A percentile compares a stretch with the other conserved stretches of the same genome.
Conservation (phyloP, 1,140 invertebrate genomes). For the Micrasema longulum region DNA sequence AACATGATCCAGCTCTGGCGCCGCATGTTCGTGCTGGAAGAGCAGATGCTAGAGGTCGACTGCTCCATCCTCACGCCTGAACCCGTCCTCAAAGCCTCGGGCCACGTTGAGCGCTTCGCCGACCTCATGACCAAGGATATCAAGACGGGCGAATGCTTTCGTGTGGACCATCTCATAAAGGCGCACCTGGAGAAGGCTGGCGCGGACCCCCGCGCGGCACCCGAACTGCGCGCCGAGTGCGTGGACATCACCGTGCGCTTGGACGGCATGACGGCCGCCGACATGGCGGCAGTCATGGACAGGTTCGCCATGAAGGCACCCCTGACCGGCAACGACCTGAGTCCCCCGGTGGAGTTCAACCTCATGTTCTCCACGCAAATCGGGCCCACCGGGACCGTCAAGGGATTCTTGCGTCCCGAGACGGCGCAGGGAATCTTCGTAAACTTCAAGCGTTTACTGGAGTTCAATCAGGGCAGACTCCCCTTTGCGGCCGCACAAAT, state of each 20-base stretch:
- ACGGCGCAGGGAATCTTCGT: slow-evolving; percentile 99
- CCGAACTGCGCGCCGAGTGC: slow-evolving; percentile 80
- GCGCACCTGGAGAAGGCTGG: slow-evolving; percentile 91
- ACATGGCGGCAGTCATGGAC: slow-evolving; percentile 82
- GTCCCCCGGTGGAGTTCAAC: slow-evolving; percentile 97
- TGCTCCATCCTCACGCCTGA: slow-evolving; percentile 98
- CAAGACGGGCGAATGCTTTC: slow-evolving; percentile 95
- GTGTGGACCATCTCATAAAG: slow-evolving; percentile 99
- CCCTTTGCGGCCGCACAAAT: slow-evolving; percentile 99
- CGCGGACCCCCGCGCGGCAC: slow-evolving; percentile 84
- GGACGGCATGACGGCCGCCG: slow-evolving; percentile 78
- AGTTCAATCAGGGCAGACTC: slow-evolving; percentile 96
- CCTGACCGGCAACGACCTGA: slow-evolving; percentile 92
- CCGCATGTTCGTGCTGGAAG: slow-evolving; percentile 96
- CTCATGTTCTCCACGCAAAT: slow-evolving; percentile 98
- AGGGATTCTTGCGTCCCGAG: slow-evolving; percentile 96
- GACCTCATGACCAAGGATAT: slow-evolving; percentile 99
- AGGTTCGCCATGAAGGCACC: slow-evolving; percentile 96
- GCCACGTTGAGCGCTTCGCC: slow-evolving; percentile 98
- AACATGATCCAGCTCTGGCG: slow-evolving; percentile 96
- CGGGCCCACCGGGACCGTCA: slow-evolving; percentile 93
- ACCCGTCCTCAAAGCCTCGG: slow-evolving; percentile 96
- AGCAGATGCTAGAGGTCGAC: slow-evolving; percentile 99
- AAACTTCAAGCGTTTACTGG: slow-evolving; percentile 96
- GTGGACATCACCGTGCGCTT: slow-evolving; percentile 84